phyloP scores from a whole-genome alignment of 2,113 vertebrate species.

The Narcine bancroftii region DNA sequence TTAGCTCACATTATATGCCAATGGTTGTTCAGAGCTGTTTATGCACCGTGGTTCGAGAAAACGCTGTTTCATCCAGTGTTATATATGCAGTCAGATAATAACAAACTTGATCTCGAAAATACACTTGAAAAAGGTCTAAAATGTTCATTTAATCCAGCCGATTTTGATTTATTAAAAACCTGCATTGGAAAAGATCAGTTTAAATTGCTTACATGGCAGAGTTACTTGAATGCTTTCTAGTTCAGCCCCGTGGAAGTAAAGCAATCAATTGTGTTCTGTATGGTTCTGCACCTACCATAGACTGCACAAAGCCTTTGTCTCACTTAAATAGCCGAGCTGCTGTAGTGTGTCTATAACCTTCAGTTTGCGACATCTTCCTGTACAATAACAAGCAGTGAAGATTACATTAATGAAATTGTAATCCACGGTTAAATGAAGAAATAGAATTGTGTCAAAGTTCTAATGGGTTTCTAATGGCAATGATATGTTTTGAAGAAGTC shows the following conservation, averaged over 20 bases:
- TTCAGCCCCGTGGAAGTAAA: not conserved
- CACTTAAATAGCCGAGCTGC: not conserved
- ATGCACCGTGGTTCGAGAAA: too few species aligned
- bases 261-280: not conserved
- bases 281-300: not conserved
- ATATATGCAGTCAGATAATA: too few species aligned
- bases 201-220: not conserved
- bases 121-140: not conserved
- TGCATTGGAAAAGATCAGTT: not conserved
- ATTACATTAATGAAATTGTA: constrained; percentile 31
- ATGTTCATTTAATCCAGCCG: not conserved
- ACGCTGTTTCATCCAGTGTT: too few species aligned
- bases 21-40: too few species aligned
- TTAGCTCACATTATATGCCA: too few species aligned
- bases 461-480: constrained; percentile 26
- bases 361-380: not conserved
- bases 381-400: not conserved
- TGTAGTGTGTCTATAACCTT: constrained; percentile 17
- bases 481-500: constrained; percentile 20
- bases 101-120: too few species aligned
- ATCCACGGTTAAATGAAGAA: constrained; percentile 22
- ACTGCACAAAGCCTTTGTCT: not conserved
- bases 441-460: constrained; percentile 14
- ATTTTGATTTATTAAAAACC: not conserved
- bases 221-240: not conserved